These are phyloP conservation scores for Rhynchonema sp. DNA, from an alignment of 2,888 invertebrate species.

Conservation along the genomic window DNA sequence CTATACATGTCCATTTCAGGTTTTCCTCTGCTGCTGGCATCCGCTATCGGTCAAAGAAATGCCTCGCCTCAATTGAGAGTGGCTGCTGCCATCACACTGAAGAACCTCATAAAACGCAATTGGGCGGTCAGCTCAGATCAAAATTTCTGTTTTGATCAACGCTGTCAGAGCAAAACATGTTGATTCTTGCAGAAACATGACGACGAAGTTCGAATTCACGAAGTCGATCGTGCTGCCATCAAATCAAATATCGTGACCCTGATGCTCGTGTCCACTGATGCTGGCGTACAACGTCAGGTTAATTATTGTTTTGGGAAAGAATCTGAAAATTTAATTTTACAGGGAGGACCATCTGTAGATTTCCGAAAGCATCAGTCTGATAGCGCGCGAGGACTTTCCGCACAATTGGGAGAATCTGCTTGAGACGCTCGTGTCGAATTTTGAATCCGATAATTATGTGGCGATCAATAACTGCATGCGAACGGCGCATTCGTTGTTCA, in stretches of 20 bases:
- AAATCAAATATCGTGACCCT: constrained; percentile 68
- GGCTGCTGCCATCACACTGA: constrained; percentile 79
- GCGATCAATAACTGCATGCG: constrained; percentile 79
- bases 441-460: constrained; percentile 46
- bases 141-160: neutral
- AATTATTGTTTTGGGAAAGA: neutral
- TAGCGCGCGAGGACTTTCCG: constrained; percentile 91
- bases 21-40: neutral
- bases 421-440: constrained; percentile 75
- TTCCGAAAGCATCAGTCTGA: constrained; percentile 82
- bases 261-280: constrained; percentile 66
- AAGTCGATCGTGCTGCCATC: constrained; percentile 39
- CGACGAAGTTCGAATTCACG: constrained; percentile 25
- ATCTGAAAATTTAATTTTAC: neutral
- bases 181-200: neutral
- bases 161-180: neutral
- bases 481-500: constrained; percentile 88
- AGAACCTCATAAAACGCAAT: constrained; percentile 85
- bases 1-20: neutral
- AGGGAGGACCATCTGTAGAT: neutral
- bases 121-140: constrained; percentile 48
- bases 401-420: constrained; percentile 84
- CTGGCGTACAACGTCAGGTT: neutral
- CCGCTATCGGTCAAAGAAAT: neutral
- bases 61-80: constrained; percentile 27